Conservation (phyloP, 2,888 invertebrate species). For the Ophioninae sp. region DNA sequence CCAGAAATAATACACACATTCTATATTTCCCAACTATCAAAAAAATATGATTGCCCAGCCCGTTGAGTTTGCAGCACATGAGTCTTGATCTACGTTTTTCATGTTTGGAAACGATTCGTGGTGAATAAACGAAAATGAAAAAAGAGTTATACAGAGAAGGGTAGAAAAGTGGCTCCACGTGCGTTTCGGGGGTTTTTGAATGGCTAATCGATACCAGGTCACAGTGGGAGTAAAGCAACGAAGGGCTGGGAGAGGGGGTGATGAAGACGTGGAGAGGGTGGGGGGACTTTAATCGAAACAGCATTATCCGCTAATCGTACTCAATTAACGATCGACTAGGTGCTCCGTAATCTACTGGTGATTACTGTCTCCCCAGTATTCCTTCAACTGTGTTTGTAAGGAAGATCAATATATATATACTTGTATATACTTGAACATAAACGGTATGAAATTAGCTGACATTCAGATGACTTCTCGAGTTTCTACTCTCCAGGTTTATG, state of each 20-base stretch:
- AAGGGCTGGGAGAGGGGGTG: not conserved
- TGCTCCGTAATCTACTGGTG: conserved; percentile 34
- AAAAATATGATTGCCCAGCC: too few species aligned
- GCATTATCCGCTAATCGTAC: conserved; percentile 50
- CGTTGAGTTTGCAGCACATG: not conserved
- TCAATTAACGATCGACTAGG: conserved; percentile 53
- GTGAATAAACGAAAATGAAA: conserved; percentile 3
- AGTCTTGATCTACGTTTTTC: not conserved
- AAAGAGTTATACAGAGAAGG: conserved; percentile 11
- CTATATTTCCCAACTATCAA: too few species aligned
- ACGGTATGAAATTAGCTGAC: too few species aligned
- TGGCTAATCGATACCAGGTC: conserved; percentile 22
- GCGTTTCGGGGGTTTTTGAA: conserved; percentile 27
- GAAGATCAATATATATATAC: not conserved
- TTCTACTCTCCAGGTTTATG: not conserved
- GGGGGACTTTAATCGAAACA: conserved; percentile 20
- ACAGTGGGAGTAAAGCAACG: not conserved
- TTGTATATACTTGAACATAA: not conserved
- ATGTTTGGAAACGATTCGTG: not conserved
- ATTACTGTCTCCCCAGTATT: conserved; percentile 40
- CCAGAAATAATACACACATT: too few species aligned
- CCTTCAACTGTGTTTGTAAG: conserved; percentile 1
- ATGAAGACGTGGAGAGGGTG: too few species aligned
- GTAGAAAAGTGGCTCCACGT: conserved; percentile 31
- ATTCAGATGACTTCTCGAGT: not conserved